Evolutionary conservation across 64 coral and sea anemone genomes (phyloP).

Genomic region (Astreopora myriophthalma): DNA sequence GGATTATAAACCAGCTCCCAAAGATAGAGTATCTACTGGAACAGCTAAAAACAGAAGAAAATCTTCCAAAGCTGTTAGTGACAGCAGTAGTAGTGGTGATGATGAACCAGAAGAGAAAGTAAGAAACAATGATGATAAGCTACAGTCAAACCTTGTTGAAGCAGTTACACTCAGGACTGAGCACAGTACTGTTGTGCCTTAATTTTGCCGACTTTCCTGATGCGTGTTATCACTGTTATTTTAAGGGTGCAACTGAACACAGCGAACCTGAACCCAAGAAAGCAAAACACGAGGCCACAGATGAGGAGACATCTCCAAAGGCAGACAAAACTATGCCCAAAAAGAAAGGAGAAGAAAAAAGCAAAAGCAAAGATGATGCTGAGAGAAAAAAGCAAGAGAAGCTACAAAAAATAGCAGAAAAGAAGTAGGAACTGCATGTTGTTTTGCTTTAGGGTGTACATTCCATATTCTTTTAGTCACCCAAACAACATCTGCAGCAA

Average conservation of each 20-base stretch:
- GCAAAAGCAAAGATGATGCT: not conserved
- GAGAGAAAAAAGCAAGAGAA: slow-evolving; percentile 42
- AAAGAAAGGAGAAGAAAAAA: not conserved
- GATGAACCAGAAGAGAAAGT: slow-evolving; percentile 6
- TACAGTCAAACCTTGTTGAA: too few relatives aligned
- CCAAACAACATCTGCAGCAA: not conserved
- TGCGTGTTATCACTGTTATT: not conserved
- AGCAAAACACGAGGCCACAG: not conserved
- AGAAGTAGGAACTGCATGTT: not conserved
- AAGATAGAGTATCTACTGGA: not conserved
- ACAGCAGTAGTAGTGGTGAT: slow-evolving; percentile 15
- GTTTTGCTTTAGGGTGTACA: not conserved
- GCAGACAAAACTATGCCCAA: not conserved
- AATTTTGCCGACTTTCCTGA: not conserved
- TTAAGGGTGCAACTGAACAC: not conserved
- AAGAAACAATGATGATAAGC: not conserved
- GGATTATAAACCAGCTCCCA: slow-evolving; percentile 38
- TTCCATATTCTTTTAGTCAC: not conserved
- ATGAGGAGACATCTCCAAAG: not conserved
- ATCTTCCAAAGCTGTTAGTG: slow-evolving; percentile 1
- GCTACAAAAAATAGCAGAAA: slow-evolving; percentile 34
- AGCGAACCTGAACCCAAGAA: not conserved
- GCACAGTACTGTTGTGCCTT: too few relatives aligned
- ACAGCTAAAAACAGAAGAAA: not conserved
- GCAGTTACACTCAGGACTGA: too few relatives aligned